Percentiles rank a stretch among this genome's conserved stretches.
Evolutionary conservation across 2,888 invertebrate species (phyloP).

Genomic region (Hyposoter didymator): DNA sequence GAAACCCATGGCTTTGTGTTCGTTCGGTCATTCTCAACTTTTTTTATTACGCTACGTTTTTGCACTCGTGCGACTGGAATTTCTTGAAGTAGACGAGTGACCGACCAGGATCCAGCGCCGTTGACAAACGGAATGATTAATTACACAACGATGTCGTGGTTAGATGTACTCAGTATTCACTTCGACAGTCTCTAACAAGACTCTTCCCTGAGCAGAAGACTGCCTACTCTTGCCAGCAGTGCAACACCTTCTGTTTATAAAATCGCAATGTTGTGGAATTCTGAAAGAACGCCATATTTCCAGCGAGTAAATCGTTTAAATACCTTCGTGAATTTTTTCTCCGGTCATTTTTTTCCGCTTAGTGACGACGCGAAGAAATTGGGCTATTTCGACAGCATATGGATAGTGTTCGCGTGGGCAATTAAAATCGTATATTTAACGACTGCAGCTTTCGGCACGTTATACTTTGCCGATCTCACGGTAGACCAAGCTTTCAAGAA

Average conservation of each 20-base stretch:
- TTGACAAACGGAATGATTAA: constrained; percentile 54
- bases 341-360: constrained; percentile 71
- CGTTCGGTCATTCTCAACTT: background rate
- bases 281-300: constrained; percentile 65
- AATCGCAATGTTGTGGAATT: background rate
- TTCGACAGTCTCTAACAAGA: constrained; percentile 14
- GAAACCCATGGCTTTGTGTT: background rate
- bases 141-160: constrained; percentile 17
- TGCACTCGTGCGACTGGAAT: background rate
- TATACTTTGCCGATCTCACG: constrained; percentile 55
- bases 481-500: constrained; percentile 61
- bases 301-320: constrained; percentile 67
- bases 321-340: constrained; percentile 59
- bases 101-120: background rate
- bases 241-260: background rate
- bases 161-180: background rate
- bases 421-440: constrained; percentile 42
- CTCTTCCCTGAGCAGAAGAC: background rate
- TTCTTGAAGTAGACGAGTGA: background rate
- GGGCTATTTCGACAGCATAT: background rate
- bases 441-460: constrained; percentile 24
- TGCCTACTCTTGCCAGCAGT: background rate
- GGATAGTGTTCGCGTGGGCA: constrained; percentile 60
- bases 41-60: background rate
- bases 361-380: background rate